Base-by-base conservation (phyloP, 2,888 invertebrate species). In the Drosophila algonquin region DNA sequence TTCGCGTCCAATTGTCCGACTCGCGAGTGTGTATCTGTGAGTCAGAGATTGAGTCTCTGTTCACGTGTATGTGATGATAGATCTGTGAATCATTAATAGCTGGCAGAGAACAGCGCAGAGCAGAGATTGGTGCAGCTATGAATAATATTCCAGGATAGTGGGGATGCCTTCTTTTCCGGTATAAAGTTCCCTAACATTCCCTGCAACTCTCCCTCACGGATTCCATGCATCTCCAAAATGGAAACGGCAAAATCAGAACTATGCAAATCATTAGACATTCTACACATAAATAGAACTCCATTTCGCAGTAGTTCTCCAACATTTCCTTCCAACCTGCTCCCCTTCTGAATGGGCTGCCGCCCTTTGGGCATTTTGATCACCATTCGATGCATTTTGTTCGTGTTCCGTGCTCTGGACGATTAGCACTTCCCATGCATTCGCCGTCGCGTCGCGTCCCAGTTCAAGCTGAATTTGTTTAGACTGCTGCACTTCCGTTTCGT, bases 401-500 rank as follows among this genome's bases (percentile, higher is more conserved):
- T 83, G 87, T 72, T 86, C 73, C 86, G 64, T 80, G 85, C 57
- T 87, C 27, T 63, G 79, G 63, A 72, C 78, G 81, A 89, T 86
- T 86, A 89, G 77, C 89, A 86, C 85, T 80, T 89, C 78, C 84
- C 80, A 73, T 74, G 78, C 75, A 73, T 57, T 73, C 53, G 32
- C 50, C 24, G 35, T 63, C 44, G 24, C 24, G 24, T 5, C 5
- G 4, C 24, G 24, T 5, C 24, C 24, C 50, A 64, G 61, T 63
- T 63, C 54, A 35, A 80, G 60, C 67, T 73, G 76, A 70, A 81
- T 89, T 79, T 88, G 89, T 87, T 88, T 83, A 87, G 89, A 88
- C 83, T 88, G 87, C 72, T 89, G 87, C 81, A 84, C 83, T 89
- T 84, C 83, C 83, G 83, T 79, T 84, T 73, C 58, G 71, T 57